Base-by-base conservation (phyloP, 2,888 invertebrate genomes). In the Diadegma fenestrale region DNA sequence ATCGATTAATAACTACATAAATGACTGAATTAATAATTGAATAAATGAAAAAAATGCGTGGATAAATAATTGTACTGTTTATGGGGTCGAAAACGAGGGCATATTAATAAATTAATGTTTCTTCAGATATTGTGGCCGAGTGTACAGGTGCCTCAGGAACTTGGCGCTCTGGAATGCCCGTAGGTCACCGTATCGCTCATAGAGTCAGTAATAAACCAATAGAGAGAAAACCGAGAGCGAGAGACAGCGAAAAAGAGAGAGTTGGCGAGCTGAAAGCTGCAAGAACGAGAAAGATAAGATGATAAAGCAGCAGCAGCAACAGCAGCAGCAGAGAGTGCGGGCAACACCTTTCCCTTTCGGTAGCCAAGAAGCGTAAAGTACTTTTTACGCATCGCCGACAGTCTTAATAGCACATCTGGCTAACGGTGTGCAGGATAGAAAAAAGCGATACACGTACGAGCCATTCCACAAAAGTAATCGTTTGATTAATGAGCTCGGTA, bases 341-440 rank as follows among this genome's bases (percentile, higher is more conserved):
- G 69, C 87, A 87, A 86, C 86, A 89, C 88, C 90, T 91, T 90
- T 92, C 89, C 88, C 89, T 91, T 89, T 90, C 89, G 87, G 88
- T 87, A 87, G 86, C 85, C 87, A 85, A 85, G 80, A 86, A 83
- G 88, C 88, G 87, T 89, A 88, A 89, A 89, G 68, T 73, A 85
- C 90, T 89, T 90, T 90, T 90, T 90, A 89, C 85, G 85, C 84
- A 86, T 88, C 87, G 86, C 75, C 87, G 84, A 84, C 86, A 79
- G 82, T 76, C 82, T 79, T 87, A 85, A 85, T 88, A 73, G 84
- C 83, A 71, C 72, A 61, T 72, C 82, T 85, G 79, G 54, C 54
- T 84, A 82, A 79, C 79, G 76, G 73, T 85, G 80, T 22, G n/a
- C 37, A 45, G 63, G 33, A 22, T 51, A 41, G 54, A 66, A 37